A percentile compares a stretch with the other conserved stretches of the same genome.
phyloP scores from a whole-genome alignment of 2,113 vertebrate species.

The Perognathus longimembris region DNA sequence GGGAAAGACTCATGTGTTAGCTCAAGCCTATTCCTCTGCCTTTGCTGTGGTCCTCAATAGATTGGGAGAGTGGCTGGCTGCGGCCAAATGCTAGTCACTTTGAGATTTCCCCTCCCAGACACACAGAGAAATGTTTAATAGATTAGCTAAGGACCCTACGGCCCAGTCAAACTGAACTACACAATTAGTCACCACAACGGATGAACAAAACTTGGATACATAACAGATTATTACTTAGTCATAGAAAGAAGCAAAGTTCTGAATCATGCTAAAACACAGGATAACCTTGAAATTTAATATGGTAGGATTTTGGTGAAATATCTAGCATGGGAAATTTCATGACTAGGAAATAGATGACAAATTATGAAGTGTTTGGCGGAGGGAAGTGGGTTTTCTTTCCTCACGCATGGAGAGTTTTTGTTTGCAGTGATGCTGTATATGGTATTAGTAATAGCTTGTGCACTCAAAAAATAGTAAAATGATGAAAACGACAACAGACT shows the following conservation, averaged over 20 bases:
- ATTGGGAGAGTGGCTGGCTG: too few relatives aligned
- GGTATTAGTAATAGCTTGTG: not conserved
- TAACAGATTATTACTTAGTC: not conserved
- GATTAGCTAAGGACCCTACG: not conserved
- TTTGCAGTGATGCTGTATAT: not conserved
- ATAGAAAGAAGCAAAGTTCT: not conserved
- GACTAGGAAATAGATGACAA: not conserved
- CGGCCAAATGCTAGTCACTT: too few relatives aligned
- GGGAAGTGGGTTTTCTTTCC: not conserved
- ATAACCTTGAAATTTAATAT: not conserved
- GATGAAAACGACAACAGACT: not conserved
- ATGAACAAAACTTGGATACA: not conserved
- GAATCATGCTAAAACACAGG: not conserved
- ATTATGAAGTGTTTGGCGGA: not conserved
- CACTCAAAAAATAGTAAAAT: not conserved
- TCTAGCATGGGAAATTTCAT: not conserved
- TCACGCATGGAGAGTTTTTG: not conserved
- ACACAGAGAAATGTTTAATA: not conserved
- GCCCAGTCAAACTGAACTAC: not conserved
- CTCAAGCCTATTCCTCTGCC: too few relatives aligned
- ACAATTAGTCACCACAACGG: not conserved
- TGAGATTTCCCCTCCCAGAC: not conserved
- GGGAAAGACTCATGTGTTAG: not conserved
- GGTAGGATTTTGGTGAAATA: not conserved
- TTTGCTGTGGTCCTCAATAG: too few relatives aligned